A percentile compares a stretch with the other conserved stretches of the same genome.
Evolutionary conservation across 2,797 vertebrate genomes (phyloP).

Genomic region (Paratrypauchen microcephalus): DNA sequence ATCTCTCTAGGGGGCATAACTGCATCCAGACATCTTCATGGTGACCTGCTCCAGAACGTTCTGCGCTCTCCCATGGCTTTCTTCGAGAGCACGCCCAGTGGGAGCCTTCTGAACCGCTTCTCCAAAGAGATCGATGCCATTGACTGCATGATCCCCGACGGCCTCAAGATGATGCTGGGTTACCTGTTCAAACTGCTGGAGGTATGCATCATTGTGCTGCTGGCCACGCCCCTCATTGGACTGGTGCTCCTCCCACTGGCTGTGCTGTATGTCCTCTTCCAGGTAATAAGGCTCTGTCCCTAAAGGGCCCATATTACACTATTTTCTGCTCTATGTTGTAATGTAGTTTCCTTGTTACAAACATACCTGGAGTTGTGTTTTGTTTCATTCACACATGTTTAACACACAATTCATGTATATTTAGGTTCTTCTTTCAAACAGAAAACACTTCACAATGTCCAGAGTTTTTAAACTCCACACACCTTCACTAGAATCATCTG

Average conservation of each 20-base stretch:
- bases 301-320: no score
- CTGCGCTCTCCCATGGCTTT: constrained; percentile 82
- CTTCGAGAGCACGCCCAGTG: constrained; percentile 85
- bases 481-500: no score
- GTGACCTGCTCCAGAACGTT: constrained; percentile 79
- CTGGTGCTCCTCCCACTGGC: constrained; percentile 83
- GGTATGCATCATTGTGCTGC: constrained; percentile 82
- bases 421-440: no score
- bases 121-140: constrained; percentile 88
- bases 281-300: constrained; percentile 72
- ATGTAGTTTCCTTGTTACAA: no score
- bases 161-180: constrained; percentile 84
- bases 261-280: constrained; percentile 81
- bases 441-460: no score
- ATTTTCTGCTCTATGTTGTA: no score
- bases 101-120: constrained; percentile 88
- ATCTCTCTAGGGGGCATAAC: constrained; percentile 82
- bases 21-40: constrained; percentile 83
- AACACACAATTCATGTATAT: no score
- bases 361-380: no score
- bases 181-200: constrained; percentile 87
- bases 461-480: no score
- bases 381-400: no score
- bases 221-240: constrained; percentile 82
- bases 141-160: constrained; percentile 88